Percentiles rank a stretch among this genome's conserved stretches.
Conservation (phyloP, 2,113 vertebrate species). For the Agelaius phoeniceus region DNA sequence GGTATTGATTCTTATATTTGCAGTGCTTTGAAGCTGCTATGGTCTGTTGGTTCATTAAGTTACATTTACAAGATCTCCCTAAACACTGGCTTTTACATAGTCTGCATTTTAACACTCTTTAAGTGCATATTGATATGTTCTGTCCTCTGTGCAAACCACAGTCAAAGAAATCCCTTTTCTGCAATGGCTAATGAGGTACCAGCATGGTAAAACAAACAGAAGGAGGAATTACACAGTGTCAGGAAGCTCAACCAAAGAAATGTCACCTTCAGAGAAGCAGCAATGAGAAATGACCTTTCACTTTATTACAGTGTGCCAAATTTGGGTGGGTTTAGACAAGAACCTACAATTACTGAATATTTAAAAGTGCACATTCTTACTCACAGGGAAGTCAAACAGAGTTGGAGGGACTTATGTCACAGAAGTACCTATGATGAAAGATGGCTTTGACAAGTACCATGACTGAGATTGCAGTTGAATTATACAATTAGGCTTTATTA, state of each 20-base stretch:
- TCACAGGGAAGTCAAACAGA: neutral
- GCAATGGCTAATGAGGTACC: constrained; percentile 31
- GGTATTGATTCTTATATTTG: constrained; percentile 34
- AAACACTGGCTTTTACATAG: constrained; percentile 36
- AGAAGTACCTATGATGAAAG: neutral
- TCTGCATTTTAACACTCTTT: constrained; percentile 39
- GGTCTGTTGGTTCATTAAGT: constrained; percentile 43
- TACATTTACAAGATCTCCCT: constrained; percentile 15
- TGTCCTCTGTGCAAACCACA: constrained; percentile 44
- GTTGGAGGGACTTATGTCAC: neutral
- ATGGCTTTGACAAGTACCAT: neutral
- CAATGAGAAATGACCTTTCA: constrained; percentile 49
- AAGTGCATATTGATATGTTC: constrained; percentile 3
- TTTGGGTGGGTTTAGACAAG: constrained; percentile 41
- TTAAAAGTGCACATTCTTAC: constrained; percentile 22
- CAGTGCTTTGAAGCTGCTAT: constrained; percentile 10
- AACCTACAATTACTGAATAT: constrained; percentile 40
- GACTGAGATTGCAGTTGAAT: constrained; percentile 20
- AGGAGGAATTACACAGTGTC: constrained; percentile 26
- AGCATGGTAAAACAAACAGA: constrained; percentile 50
- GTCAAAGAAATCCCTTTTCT: constrained; percentile 37
- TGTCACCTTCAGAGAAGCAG: constrained; percentile 50
- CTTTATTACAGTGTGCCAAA: constrained; percentile 42
- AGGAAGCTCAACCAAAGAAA: constrained; percentile 35
- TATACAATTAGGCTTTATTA: constrained; percentile 55